Evolutionary conservation across 2,888 invertebrate species (phyloP), one percentile per base, ranked within the genome.

Genomic region (Acleris cristana): DNA sequence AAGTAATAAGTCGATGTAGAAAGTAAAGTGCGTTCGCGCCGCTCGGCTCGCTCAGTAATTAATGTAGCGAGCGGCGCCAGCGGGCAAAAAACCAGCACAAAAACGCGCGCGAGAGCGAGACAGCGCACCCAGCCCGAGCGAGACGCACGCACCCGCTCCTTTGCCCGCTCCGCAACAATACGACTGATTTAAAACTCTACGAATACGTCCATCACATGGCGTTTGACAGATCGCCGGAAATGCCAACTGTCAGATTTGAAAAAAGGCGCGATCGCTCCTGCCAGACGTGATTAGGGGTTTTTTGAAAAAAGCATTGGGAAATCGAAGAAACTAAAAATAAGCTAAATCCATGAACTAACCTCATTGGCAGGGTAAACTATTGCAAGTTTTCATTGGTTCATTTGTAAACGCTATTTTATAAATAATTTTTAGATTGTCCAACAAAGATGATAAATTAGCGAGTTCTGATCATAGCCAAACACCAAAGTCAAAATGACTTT

Each of bases 131-230:
- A 19, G 87, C 48, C 49, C 75, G 87, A 91, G 79, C 74, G 86
- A 75, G 87, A 90, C 83, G 57, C 73, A 75, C 70, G 74, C 75
- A 82, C 79, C 83, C 85, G 87, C 89, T 89, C 86, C 89, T 80
- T 89, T 82, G 90, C 89, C 88, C 62, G 87, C 90, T 82, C 79
- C 85, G 85, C 84, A 85, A 87, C 89, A 89, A 88, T 87, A 88
- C 85, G 87, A 89, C 86, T 90, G 89, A 91, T 91, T 92, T 92
- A 92, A 90, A 90, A 91, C 90, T 87, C 83, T 75, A 82, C 83
- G 86, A 91, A 87, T 90, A 90, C 92, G 92, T 92, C 90, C 91
- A 92, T 92, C 92, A 92, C 90, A 92, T 92, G 92, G 91, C 88
- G 89, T 91, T 91, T 92, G 92, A 92, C 92, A 92, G 92, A 82